Conservation (phyloP, 2,888 invertebrate species). For the Mesochorus sp. region DNA sequence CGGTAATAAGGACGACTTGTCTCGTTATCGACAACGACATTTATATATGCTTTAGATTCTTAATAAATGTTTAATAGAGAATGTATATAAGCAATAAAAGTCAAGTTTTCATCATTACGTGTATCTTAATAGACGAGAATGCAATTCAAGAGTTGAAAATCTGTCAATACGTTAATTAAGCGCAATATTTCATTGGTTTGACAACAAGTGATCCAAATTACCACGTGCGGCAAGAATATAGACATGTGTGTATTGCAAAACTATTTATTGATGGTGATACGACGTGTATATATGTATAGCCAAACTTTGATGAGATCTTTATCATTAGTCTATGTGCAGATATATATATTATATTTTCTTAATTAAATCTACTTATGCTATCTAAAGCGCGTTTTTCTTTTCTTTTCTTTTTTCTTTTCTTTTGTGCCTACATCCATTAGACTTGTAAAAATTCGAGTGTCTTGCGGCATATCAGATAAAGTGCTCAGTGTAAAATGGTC, state of each 20-base stretch:
- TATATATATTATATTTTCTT: no score
- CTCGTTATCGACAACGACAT: slow-evolving; percentile 4
- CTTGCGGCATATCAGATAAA: background rate
- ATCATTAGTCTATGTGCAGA: slow-evolving; percentile 18
- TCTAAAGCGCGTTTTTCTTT: background rate
- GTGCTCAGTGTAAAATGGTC: background rate
- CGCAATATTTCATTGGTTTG: slow-evolving; percentile 18
- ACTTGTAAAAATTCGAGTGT: background rate
- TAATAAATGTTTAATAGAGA: slow-evolving; percentile 42
- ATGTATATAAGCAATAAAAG: slow-evolving; percentile 5
- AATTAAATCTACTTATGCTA: background rate
- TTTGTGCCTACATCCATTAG: background rate
- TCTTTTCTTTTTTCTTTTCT: background rate
- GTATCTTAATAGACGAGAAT: background rate
- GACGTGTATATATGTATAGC: slow-evolving; percentile 1
- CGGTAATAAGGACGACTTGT: background rate
- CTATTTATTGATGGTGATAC: background rate
- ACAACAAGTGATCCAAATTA: slow-evolving; percentile 39
- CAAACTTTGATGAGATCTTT: background rate
- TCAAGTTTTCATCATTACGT: slow-evolving; percentile 36
- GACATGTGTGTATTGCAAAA: slow-evolving; percentile 4
- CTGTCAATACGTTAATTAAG: slow-evolving; percentile 15
- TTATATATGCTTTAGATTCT: background rate
- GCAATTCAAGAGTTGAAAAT: slow-evolving; percentile 2
- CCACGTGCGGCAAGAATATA: slow-evolving; percentile 10